Evolutionary conservation across 53 echinoderm and acorn worm genomes (phyloP).

Genomic region (Echinarachnius parma): DNA sequence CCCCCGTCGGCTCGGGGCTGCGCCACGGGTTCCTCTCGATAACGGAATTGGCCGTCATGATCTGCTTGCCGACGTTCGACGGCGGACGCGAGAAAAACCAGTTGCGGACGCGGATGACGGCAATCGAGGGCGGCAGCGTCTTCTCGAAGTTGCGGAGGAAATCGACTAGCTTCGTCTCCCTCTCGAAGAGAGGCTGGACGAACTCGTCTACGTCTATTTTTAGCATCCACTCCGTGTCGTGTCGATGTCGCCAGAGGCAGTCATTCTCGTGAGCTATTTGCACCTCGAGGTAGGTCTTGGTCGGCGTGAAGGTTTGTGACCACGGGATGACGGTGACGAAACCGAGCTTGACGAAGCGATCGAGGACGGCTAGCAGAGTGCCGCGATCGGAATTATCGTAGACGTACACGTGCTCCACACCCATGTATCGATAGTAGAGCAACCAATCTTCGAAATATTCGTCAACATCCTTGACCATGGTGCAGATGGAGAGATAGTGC

Average conservation of each 20-base stretch:
- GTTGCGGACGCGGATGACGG: constrained; percentile 70
- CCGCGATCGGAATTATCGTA: constrained; percentile 78
- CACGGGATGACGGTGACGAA: constrained; percentile 85
- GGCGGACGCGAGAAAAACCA: constrained; percentile 86
- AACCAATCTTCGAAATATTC: constrained; percentile 78
- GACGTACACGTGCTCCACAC: constrained; percentile 84
- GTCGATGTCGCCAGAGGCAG: constrained; percentile 83
- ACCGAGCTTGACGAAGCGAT: constrained; percentile 54
- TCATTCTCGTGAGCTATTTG: constrained; percentile 95
- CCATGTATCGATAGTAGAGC: constrained; percentile 72
- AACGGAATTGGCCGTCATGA: constrained; percentile 47
- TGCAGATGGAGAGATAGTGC: constrained; percentile 66
- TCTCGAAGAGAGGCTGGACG: constrained; percentile 78
- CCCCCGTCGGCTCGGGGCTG: constrained; percentile 59
- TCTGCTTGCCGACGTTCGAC: constrained; percentile 38
- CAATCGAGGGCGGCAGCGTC: constrained; percentile 46
- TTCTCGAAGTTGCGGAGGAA: constrained; percentile 54
- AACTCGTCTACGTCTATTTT: constrained; percentile 96
- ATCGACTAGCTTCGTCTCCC: constrained; percentile 60
- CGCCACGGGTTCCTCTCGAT: constrained; percentile 84
- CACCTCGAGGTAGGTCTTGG: constrained; percentile 91
- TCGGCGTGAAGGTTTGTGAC: constrained; percentile 67
- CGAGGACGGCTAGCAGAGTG: constrained; percentile 49
- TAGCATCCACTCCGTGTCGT: constrained; percentile 78
- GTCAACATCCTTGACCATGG: constrained; percentile 84